Conservation (phyloP, 1,140 invertebrate species). For the Penaeus chinensis region DNA sequence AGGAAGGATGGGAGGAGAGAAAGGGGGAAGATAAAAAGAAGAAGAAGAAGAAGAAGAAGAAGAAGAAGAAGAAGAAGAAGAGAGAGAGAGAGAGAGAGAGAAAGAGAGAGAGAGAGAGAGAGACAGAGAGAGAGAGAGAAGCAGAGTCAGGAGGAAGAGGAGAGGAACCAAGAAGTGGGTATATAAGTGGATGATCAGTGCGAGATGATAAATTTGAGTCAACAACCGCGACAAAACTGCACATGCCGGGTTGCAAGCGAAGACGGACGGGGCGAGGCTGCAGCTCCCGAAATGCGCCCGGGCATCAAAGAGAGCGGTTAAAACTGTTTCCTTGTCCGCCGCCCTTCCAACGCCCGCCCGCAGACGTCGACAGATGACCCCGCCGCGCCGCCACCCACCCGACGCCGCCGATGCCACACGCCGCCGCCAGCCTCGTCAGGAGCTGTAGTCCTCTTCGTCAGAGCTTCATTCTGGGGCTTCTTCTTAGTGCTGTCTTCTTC, state of each 20-base stretch:
- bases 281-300: slow-evolving; percentile 31
- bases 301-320: slow-evolving; percentile 46
- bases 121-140: no score
- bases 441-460: no score
- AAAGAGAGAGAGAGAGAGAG: no score
- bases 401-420: no score
- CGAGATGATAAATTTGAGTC: no score
- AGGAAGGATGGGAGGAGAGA: background rate
- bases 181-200: no score
- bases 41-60: no score
- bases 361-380: slow-evolving; percentile 43
- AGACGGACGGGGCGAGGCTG: background rate
- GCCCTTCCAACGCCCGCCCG: slow-evolving; percentile 37
- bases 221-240: no score
- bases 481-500: no score
- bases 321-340: slow-evolving; percentile 53
- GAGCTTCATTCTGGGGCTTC: no score
- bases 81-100: background rate
- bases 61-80: background rate
- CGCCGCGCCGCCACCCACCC: slow-evolving; percentile 16
- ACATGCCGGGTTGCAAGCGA: background rate
- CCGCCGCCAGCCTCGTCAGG: no score
- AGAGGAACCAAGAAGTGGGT: background rate
- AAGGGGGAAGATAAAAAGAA: background rate
- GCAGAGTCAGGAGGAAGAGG: background rate